Base-by-base conservation (phyloP, 1,140 invertebrate genomes). In the Cydia splendana region DNA sequence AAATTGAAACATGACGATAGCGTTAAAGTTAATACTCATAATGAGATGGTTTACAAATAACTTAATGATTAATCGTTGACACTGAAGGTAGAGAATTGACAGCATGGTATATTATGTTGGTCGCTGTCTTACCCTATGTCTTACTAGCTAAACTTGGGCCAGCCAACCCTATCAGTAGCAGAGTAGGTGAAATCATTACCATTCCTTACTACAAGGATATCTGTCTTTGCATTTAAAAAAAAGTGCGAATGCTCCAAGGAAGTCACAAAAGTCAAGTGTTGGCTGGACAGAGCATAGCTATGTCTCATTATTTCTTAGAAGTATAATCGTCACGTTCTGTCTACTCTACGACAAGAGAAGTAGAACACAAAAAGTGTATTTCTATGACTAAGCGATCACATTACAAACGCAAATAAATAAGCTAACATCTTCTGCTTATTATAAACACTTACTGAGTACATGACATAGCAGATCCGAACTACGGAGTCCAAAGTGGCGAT, bases 341-440 rank as follows among this genome's bases (percentile, higher is more conserved):
- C 84, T 79, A 80, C 80, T 87, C 81, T 85, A 83, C 20, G 62
- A 45, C 78, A 82, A 86, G 82, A 87, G 84, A 80, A 82, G 83
- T 76, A 84, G 80, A 85, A 85, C 79, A 80, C 45, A 28, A 51
- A 28, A 51, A 51, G 38, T 42, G 10, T 71, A 15, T 74, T 28
- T 53, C 74, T 51, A 75, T 53, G 48, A 53, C 45, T 75, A 51
- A 18, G 74, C 30, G 48, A 74, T 74, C 53, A 76, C 28, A 65
- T 62, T 30, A 42, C 34, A 76, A 76, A 75, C 51, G 67, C 67
- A 38, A 71, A 71, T 71, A 71, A 71, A 71, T 71, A 71, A 71
- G 67, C 67, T 42, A 42, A 42, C 38, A 71, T 38, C n/a, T 30
- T 42, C 15, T 34, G 67, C 18, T 71, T 71, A n/a, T 71, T 42